These are phyloP conservation scores for Rhingia rostrata DNA, from an alignment of 2,888 invertebrate genomes.

Conservation along the genomic window DNA sequence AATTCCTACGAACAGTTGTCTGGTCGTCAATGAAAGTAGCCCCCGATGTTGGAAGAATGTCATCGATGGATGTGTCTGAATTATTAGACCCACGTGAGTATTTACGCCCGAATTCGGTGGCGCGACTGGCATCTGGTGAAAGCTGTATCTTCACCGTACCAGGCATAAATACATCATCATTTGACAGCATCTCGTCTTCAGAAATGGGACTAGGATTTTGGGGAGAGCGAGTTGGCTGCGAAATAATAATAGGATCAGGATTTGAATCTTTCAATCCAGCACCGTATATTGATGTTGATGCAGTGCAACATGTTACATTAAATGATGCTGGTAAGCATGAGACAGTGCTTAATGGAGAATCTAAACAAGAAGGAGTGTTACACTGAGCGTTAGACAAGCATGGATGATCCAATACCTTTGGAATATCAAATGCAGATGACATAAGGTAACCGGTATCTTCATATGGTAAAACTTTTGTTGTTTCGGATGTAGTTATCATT, in stretches of 20 bases:
- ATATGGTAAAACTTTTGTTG: slow-evolving; percentile 82
- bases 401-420: slow-evolving; percentile 77
- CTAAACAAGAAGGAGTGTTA: slow-evolving; percentile 80
- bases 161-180: slow-evolving; percentile 86
- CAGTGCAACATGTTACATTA: slow-evolving; percentile 80
- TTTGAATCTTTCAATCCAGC: slow-evolving; percentile 77
- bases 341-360: slow-evolving; percentile 81
- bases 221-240: slow-evolving; percentile 86
- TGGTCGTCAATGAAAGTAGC: slow-evolving; percentile 85
- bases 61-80: slow-evolving; percentile 87
- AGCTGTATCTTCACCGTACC: slow-evolving; percentile 85
- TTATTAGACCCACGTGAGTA: slow-evolving; percentile 85
- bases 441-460: slow-evolving; percentile 82
- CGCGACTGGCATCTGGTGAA: slow-evolving; percentile 85
- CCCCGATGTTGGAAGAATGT: slow-evolving; percentile 84
- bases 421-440: slow-evolving; percentile 80
- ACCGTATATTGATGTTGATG: slow-evolving; percentile 77
- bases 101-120: slow-evolving; percentile 79
- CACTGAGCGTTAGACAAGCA: slow-evolving; percentile 77
- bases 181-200: slow-evolving; percentile 85
- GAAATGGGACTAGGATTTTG: slow-evolving; percentile 86
- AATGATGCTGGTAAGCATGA: slow-evolving; percentile 81
- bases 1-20: slow-evolving; percentile 83
- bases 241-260: slow-evolving; percentile 85
- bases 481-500: slow-evolving; percentile 77